Percentiles rank a stretch among this genome's conserved stretches.
Evolutionary conservation across 1,140 invertebrate genomes (phyloP).

Genomic region (Homarus americanus): DNA sequence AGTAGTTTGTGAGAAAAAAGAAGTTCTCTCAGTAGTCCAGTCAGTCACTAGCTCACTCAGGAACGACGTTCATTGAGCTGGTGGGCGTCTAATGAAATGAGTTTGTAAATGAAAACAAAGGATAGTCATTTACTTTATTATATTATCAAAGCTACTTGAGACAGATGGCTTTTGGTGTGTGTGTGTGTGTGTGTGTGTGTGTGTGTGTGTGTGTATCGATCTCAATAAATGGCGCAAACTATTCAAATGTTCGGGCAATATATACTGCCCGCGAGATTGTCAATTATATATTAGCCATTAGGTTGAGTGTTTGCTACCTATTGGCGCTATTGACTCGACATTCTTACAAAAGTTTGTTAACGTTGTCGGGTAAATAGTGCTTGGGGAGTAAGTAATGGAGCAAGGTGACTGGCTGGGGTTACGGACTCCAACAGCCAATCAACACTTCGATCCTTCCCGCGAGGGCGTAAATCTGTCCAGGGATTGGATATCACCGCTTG

Average conservation of each 20-base stretch:
- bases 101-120: not conserved
- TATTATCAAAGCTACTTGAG: not conserved
- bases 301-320: slow-evolving; percentile 27
- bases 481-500: slow-evolving; percentile 1
- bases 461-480: not conserved
- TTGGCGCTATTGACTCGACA: slow-evolving; percentile 40
- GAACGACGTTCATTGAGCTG: too few species aligned
- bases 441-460: not conserved
- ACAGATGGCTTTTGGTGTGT: not conserved
- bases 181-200: not conserved
- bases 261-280: slow-evolving; percentile 10
- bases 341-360: slow-evolving; percentile 36
- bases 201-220: not conserved
- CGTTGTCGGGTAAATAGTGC: slow-evolving; percentile 41
- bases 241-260: slow-evolving; percentile 4
- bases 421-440: not conserved
- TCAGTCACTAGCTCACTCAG: too few species aligned
- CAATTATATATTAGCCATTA: slow-evolving; percentile 49
- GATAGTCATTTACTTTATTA: not conserved
- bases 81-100: not conserved
- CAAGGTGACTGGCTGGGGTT: not conserved
- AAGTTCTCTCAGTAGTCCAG: too few species aligned
- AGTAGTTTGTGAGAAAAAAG: too few species aligned
- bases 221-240: not conserved
- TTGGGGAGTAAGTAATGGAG: slow-evolving; percentile 34